Evolutionary conservation across 2,888 invertebrate genomes (phyloP).

Genomic region (Myathropa florea): DNA sequence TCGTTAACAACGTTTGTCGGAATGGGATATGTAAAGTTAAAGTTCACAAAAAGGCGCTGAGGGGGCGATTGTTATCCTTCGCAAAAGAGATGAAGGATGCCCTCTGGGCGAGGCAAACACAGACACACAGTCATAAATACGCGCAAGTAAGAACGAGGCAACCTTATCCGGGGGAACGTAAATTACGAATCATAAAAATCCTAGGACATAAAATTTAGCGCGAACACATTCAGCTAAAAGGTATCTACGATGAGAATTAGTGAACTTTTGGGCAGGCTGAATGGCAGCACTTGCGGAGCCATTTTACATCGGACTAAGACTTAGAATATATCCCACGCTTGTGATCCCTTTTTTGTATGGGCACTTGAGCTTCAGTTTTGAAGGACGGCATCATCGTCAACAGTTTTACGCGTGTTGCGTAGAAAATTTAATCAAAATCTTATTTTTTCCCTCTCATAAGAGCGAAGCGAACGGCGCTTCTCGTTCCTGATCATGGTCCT

Average conservation of each 20-base stretch:
- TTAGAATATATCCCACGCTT: neutral
- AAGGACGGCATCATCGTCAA: constrained; percentile 1
- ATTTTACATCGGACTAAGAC: constrained; percentile 32
- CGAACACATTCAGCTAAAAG: constrained; percentile 60
- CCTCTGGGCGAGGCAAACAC: constrained; percentile 16
- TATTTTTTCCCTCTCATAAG: constrained; percentile 11
- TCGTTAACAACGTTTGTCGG: constrained; percentile 8
- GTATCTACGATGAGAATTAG: constrained; percentile 49
- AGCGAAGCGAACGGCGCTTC: neutral
- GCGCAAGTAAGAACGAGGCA: neutral
- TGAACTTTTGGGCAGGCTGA: constrained; percentile 34
- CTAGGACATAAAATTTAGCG: constrained; percentile 49
- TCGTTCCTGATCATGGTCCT: constrained; percentile 15
- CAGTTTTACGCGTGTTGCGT: constrained; percentile 26
- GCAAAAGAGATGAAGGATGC: constrained; percentile 55
- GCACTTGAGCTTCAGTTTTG: neutral
- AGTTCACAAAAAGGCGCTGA: constrained; percentile 42
- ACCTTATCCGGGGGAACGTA: constrained; percentile 52
- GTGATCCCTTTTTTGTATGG: neutral
- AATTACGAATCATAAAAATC: constrained; percentile 60
- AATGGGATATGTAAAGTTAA: constrained; percentile 27
- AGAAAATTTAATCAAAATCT: constrained; percentile 56
- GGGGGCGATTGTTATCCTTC: constrained; percentile 41
- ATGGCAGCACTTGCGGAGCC: constrained; percentile 41
- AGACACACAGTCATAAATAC: neutral